These are phyloP conservation scores for Mus pahari DNA, from an alignment of 2,113 vertebrate genomes.

Conservation along the genomic window DNA sequence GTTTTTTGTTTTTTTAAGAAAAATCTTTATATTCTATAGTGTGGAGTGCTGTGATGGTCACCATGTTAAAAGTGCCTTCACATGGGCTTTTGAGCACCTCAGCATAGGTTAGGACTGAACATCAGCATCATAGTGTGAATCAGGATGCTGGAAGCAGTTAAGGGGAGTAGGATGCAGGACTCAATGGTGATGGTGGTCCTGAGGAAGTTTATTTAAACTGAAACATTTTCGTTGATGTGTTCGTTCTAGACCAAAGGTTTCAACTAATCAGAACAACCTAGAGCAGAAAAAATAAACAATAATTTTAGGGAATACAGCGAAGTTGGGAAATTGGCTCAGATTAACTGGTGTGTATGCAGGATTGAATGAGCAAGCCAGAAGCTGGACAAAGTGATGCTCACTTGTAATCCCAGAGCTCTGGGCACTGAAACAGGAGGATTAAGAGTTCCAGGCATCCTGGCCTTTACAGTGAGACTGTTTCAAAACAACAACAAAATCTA, in stretches of 20 bases:
- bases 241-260: conserved; percentile 44
- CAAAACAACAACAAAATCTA: not conserved
- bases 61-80: conserved; percentile 38
- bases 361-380: not conserved
- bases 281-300: conserved; percentile 10
- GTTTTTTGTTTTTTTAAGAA: not conserved
- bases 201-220: conserved; percentile 69
- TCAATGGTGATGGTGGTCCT: not conserved
- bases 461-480: not conserved
- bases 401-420: not conserved
- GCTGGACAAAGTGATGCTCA: not conserved
- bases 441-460: too few species aligned
- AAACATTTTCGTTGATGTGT: conserved; percentile 60
- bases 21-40: conserved; percentile 72
- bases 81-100: not conserved
- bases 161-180: rapidly evolving
- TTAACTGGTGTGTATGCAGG: not conserved
- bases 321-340: not conserved
- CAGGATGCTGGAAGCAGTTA: rapidly evolving
- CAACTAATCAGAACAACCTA: conserved; percentile 71
- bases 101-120: conserved; percentile 67
- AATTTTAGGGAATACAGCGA: not conserved
- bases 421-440: not conserved
- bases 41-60: conserved; percentile 73
- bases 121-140: conserved; percentile 66